These are phyloP conservation scores for Antidorcas marsupialis DNA, from an alignment of 2,113 vertebrate species.

Conservation along the genomic window DNA sequence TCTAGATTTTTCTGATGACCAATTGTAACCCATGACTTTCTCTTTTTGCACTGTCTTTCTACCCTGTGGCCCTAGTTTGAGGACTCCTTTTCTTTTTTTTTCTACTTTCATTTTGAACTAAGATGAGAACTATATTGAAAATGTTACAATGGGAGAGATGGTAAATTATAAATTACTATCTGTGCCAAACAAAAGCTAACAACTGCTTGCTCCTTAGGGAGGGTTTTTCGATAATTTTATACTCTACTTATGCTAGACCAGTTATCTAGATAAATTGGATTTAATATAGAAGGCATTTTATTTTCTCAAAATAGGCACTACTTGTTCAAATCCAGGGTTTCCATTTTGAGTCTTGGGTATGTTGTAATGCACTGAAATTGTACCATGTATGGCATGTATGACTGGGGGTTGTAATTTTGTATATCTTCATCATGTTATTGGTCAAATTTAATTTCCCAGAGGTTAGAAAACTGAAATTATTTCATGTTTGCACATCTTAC, in stretches of 20 bases:
- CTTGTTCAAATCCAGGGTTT: background rate
- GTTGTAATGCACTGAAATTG: background rate
- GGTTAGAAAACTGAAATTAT: background rate
- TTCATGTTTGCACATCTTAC: background rate
- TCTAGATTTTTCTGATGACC: background rate
- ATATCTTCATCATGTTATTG: background rate
- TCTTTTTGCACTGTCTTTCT: background rate
- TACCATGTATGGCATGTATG: too few species aligned
- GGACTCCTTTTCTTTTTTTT: background rate
- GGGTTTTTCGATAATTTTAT: background rate
- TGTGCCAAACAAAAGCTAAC: background rate
- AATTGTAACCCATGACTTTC: background rate
- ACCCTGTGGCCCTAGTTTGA: background rate
- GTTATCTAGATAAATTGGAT: background rate
- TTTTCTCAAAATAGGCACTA: background rate
- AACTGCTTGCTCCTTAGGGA: background rate
- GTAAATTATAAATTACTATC: background rate
- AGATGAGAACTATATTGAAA: slow-evolving; percentile 11
- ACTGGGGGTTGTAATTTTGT: background rate
- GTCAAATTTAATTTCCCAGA: background rate
- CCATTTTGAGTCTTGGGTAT: background rate
- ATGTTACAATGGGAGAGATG: background rate
- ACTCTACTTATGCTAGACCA: background rate
- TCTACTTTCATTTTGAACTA: background rate
- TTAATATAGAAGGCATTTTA: background rate